phyloP scores from a whole-genome alignment of 2,797 vertebrate genomes.

The Aldrovandia affinis region DNA sequence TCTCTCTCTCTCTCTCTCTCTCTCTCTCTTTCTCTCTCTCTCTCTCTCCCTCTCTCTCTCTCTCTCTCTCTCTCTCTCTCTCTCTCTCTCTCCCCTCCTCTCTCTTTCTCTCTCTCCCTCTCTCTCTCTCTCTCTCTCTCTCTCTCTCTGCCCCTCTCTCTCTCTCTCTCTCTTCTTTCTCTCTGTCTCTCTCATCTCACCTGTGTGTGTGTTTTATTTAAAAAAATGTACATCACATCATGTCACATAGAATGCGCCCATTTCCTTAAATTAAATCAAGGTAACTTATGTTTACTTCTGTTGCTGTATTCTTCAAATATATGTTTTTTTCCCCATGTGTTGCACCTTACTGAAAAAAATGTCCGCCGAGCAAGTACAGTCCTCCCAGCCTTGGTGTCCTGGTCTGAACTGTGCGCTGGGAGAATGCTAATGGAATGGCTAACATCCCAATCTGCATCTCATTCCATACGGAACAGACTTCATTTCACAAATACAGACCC shows the following conservation, averaged over 20 bases:
- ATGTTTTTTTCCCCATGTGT: neutral
- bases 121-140: too few species aligned
- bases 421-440: conserved; percentile 26
- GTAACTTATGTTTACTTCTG: too few species aligned
- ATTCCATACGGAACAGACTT: neutral
- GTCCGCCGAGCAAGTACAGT: conserved; percentile 27
- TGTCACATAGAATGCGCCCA: neutral
- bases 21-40: too few species aligned
- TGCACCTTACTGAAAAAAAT: neutral
- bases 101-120: neutral
- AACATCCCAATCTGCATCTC: conserved; percentile 32
- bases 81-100: too few species aligned
- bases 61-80: too few species aligned
- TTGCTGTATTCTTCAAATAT: neutral
- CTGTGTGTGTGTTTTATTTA: neutral
- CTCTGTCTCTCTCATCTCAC: neutral
- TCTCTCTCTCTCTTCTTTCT: too few species aligned
- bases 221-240: neutral
- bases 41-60: too few species aligned
- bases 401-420: conserved; percentile 28
- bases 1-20: too few species aligned
- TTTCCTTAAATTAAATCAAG: neutral
- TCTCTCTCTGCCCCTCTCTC: neutral
- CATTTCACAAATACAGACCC: conserved; percentile 32
- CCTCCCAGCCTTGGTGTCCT: conserved; percentile 28